Base-by-base conservation (phyloP, 2,113 vertebrate genomes). In the Pagrus major region DNA sequence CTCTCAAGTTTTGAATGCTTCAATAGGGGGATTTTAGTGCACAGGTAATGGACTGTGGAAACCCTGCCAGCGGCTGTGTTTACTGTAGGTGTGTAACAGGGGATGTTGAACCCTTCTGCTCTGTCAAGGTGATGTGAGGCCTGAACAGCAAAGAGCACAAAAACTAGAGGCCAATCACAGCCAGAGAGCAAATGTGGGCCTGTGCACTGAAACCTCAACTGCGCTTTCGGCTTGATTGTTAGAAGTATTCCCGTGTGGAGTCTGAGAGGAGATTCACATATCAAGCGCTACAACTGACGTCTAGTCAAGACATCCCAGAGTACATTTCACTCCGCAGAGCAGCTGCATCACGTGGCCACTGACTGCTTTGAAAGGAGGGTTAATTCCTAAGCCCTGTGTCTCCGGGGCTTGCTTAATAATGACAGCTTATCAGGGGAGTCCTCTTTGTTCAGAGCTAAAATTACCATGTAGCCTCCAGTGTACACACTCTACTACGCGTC, bases 361-460 rank as follows among this genome's bases (percentile, higher is more conserved):
- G 44, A 31, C 37, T 61, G 71, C 76, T 51, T 61, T n/a, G 59
- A 49, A 47, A 75, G 79, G 80, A 83, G 64, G 80, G 71, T 61
- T 80, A 76, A 72, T 80, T 85, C 72, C 55, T 58, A 52, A 59
- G 63, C 69, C 85, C 35, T 33, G 20, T 67, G 63, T 69, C 80
- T 76, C 55, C 37, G 66, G 71, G 80, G 71, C 55, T 83, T 86
- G 55, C 21, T 49, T 72, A 63, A 86, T 63, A 83, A 76, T 69
- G 35, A 20, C 27, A 41, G 63, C 54, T 83, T 66, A 79, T 86
- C 71, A 76, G 71, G 52, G 60, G 76, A 80, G 55, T 52, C 49
- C 56, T 76, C 71, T 73, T 76, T 80, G 76, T 77, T 72, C 23
- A 3, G 31, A 61, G 60, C 71, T 80, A 80, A 76, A 83, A 76